phyloP scores from a whole-genome alignment of 1,140 invertebrate genomes.

The Drosophila aff. region DNA sequence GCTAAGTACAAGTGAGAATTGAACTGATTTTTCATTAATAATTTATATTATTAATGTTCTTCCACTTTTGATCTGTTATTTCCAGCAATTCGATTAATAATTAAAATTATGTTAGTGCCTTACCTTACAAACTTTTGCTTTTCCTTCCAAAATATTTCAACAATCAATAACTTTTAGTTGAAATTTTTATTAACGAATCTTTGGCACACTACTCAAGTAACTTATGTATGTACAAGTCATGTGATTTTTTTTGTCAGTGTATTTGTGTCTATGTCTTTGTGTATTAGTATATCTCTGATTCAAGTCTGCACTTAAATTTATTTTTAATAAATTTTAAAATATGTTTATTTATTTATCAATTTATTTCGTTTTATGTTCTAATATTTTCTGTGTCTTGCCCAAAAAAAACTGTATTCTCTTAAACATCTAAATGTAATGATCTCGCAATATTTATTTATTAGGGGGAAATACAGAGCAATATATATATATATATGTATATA shows the following conservation, averaged over 20 bases:
- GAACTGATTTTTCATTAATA: no score
- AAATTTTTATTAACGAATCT: conserved; percentile 50
- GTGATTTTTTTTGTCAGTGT: conserved; percentile 24
- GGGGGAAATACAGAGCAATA: conserved; percentile 36
- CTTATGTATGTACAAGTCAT: conserved; percentile 49
- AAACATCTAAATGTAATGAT: conserved; percentile 37
- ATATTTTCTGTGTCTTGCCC: conserved; percentile 16
- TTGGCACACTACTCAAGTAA: conserved; percentile 43
- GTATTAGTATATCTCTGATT: conserved; percentile 4
- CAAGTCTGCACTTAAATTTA: conserved; percentile 65
- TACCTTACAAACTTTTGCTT: neutral
- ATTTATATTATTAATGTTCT: no score
- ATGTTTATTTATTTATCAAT: conserved; percentile 24
- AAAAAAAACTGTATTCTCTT: conserved; percentile 49
- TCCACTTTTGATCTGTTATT: no score
- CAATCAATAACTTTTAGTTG: conserved; percentile 12
- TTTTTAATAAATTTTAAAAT: conserved; percentile 78
- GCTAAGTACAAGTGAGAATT: neutral
- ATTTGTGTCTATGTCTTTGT: conserved; percentile 19
- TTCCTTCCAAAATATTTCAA: neutral
- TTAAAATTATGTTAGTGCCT: no score
- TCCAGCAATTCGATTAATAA: no score
- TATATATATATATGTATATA: conserved; percentile 4
- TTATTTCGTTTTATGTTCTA: conserved; percentile 1
- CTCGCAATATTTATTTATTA: conserved; percentile 17